phyloP scores from a whole-genome alignment of 2,888 invertebrate genomes.

The Netelia virgata region DNA sequence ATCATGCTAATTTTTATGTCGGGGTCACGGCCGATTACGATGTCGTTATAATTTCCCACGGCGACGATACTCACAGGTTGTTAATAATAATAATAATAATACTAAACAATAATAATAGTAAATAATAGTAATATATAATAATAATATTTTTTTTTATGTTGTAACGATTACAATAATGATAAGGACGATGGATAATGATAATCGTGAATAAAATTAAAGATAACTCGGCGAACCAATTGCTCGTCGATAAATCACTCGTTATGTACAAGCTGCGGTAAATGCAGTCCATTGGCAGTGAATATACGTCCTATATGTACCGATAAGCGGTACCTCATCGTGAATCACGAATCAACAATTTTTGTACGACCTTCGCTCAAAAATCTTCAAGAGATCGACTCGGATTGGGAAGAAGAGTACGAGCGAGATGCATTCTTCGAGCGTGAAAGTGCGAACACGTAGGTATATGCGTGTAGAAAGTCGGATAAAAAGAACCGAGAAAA shows the following conservation, averaged over 20 bases:
- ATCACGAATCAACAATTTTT: slow-evolving; percentile 54
- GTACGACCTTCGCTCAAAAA: slow-evolving; percentile 57
- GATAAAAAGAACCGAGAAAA: not conserved
- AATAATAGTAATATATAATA: too few species aligned
- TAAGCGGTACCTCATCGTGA: slow-evolving; percentile 49
- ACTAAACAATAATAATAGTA: not conserved
- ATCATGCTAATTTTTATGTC: slow-evolving; percentile 27
- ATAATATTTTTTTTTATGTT: too few species aligned
- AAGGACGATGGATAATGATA: not conserved
- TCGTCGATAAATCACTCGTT: not conserved
- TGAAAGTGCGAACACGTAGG: not conserved
- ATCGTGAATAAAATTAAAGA: not conserved
- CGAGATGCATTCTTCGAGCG: slow-evolving; percentile 21
- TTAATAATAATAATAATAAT: not conserved
- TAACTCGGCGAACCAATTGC: not conserved
- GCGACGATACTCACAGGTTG: not conserved
- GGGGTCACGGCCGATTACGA: slow-evolving; percentile 5
- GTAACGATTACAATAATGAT: not conserved
- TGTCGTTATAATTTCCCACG: not conserved
- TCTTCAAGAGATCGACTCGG: slow-evolving; percentile 38
- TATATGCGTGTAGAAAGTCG: not conserved
- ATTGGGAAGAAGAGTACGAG: slow-evolving; percentile 11
- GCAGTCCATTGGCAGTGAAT: not conserved
- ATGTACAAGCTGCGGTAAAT: slow-evolving; percentile 3
- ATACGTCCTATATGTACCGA: not conserved